A percentile compares a stretch with the other conserved stretches of the same genome.
These are phyloP conservation scores for Apodemia zela DNA, from an alignment of 2,888 invertebrate species.

Conservation along the genomic window DNA sequence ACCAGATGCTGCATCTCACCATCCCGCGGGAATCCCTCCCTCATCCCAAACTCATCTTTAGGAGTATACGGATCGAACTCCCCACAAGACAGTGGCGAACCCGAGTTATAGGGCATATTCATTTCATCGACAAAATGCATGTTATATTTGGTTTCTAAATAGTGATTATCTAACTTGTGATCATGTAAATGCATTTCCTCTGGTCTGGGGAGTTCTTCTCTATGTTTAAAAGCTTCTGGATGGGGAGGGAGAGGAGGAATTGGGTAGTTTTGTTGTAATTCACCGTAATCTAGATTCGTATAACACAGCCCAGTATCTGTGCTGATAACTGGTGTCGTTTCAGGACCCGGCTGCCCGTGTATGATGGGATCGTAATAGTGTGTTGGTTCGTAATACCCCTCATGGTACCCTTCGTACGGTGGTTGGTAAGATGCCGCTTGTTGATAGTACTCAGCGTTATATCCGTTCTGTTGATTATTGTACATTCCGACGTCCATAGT, in stretches of 20 bases:
- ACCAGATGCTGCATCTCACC: conserved; percentile 35
- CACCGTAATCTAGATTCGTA: conserved; percentile 91
- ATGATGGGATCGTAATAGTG: conserved; percentile 76
- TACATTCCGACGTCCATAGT: conserved; percentile 92
- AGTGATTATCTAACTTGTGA: conserved; percentile 70
- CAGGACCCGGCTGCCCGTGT: conserved; percentile 62
- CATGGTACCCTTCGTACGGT: conserved; percentile 68
- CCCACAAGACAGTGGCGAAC: conserved; percentile 74
- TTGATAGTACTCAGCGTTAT: conserved; percentile 76
- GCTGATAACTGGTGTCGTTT: conserved; percentile 85
- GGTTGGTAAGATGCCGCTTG: conserved; percentile 69
- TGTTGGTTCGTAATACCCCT: conserved; percentile 68
- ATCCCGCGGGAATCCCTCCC: conserved; percentile 54
- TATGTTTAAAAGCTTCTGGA: conserved; percentile 71
- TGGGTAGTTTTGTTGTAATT: conserved; percentile 70
- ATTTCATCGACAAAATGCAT: conserved; percentile 74
- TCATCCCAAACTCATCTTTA: conserved; percentile 81
- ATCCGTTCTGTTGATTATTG: conserved; percentile 83
- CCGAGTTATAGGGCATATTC: conserved; percentile 62
- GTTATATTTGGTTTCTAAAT: conserved; percentile 75
- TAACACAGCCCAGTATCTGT: conserved; percentile 93
- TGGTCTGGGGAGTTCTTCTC: conserved; percentile 80
- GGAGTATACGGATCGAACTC: conserved; percentile 82
- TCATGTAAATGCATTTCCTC: conserved; percentile 68
- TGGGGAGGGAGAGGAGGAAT: conserved; percentile 78